Percentiles rank a stretch among this genome's conserved stretches.
These are phyloP conservation scores for Acridotheres tristis DNA, from an alignment of 2,797 vertebrate species.

Conservation along the genomic window DNA sequence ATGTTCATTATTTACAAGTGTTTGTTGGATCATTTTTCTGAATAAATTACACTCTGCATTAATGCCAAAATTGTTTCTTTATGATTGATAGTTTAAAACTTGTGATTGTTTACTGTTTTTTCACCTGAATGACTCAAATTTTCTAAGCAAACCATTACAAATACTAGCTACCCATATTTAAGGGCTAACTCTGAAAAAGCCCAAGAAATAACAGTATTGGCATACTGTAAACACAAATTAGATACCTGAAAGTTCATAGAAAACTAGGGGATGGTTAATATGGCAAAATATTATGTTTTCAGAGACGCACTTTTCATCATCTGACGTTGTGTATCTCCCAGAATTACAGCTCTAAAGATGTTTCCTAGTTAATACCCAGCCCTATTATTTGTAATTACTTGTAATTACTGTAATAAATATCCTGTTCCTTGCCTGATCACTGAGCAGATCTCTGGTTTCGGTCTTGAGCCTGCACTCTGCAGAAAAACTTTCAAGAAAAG, in stretches of 20 bases:
- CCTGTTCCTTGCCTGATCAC: neutral
- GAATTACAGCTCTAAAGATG: neutral
- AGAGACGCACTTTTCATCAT: neutral
- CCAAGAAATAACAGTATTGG: neutral
- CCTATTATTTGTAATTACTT: neutral
- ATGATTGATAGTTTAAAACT: neutral
- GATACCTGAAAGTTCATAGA: neutral
- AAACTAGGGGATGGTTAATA: neutral
- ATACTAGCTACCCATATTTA: neutral
- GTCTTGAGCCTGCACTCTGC: neutral
- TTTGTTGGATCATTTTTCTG: neutral
- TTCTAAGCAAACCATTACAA: neutral
- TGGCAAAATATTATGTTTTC: rapidly evolving
- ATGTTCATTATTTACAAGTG: neutral
- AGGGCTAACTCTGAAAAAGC: neutral
- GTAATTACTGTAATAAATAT: neutral
- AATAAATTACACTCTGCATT: neutral
- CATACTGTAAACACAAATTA: neutral
- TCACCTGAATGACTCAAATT: neutral
- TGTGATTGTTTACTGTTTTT: neutral
- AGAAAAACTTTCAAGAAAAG: neutral
- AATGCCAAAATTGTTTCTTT: neutral
- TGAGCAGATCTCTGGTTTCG: neutral
- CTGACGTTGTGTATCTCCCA: neutral
- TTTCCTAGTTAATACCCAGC: neutral